Percentiles rank a stretch among this genome's conserved stretches.
Evolutionary conservation across 1,140 invertebrate species (phyloP).

Genomic region (Drosophila fuyamai): DNA sequence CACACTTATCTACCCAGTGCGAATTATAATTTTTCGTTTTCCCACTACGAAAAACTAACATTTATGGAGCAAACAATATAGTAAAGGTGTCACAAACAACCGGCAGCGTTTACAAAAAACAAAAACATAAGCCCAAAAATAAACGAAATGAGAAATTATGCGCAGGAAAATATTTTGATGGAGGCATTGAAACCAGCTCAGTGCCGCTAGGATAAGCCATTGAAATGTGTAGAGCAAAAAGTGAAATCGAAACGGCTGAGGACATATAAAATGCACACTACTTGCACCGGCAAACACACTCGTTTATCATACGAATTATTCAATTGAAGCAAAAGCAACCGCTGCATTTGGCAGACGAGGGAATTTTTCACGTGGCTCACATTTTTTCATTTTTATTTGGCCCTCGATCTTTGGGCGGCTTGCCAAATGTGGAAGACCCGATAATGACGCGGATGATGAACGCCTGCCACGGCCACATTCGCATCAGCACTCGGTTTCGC

Average conservation of each 20-base stretch:
- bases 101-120: slow-evolving; percentile 14
- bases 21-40: background rate
- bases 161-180: slow-evolving; percentile 59
- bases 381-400: slow-evolving; percentile 10
- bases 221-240: slow-evolving; percentile 29
- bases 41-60: slow-evolving; percentile 21
- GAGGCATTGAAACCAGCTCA: slow-evolving; percentile 31
- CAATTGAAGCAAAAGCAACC: slow-evolving; percentile 67
- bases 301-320: slow-evolving; percentile 67
- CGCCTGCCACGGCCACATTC: slow-evolving; percentile 37
- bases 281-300: slow-evolving; percentile 33
- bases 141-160: slow-evolving; percentile 43
- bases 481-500: slow-evolving; percentile 27
- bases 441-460: slow-evolving; percentile 58
- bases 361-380: slow-evolving; percentile 42
- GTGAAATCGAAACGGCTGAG: slow-evolving; percentile 52
- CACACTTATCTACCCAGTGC: background rate
- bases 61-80: slow-evolving; percentile 29
- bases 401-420: slow-evolving; percentile 37
- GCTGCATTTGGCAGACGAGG: slow-evolving; percentile 70
- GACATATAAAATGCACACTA: slow-evolving; percentile 68
- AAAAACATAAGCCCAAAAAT: slow-evolving; percentile 24
- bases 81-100: slow-evolving; percentile 40
- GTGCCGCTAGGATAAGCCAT: slow-evolving; percentile 10
- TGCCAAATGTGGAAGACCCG: slow-evolving; percentile 36